Conservation (phyloP, 2,113 vertebrate genomes). For the Macheiramphus alcinus region DNA sequence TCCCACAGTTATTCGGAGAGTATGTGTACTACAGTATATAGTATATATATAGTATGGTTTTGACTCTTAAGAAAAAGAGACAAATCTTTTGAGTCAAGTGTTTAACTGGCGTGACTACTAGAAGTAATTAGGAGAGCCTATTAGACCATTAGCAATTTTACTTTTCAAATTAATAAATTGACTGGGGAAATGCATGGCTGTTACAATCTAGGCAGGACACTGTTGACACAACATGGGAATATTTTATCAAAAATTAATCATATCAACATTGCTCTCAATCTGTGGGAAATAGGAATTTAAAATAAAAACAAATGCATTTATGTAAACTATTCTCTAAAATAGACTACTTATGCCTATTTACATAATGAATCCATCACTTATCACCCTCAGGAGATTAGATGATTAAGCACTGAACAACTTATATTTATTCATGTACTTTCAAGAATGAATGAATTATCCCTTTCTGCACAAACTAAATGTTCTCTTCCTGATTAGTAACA, state of each 20-base stretch:
- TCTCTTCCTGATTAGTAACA: background rate
- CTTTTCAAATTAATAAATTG: background rate
- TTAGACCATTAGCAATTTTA: background rate
- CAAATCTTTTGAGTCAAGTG: background rate
- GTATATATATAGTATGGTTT: background rate
- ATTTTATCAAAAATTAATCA: conserved; percentile 28
- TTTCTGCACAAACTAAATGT: background rate
- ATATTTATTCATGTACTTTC: conserved; percentile 59
- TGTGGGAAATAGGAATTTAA: conserved; percentile 35
- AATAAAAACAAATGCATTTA: conserved; percentile 57
- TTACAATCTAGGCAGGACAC: background rate
- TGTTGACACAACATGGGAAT: conserved; percentile 2
- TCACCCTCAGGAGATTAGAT: conserved; percentile 54
- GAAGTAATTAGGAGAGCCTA: background rate
- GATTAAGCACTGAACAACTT: conserved; percentile 64
- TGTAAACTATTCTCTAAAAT: conserved; percentile 54
- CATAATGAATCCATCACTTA: conserved; percentile 56
- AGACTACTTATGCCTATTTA: conserved; percentile 60
- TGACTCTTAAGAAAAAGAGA: background rate
- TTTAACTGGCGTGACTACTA: background rate
- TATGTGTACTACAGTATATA: background rate
- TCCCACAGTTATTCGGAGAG: background rate
- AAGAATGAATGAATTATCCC: conserved; percentile 9
- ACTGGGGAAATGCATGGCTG: background rate
- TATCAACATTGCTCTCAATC: background rate